Evolutionary conservation across 1,140 invertebrate species (phyloP), one percentile per base, ranked within the genome.

Genomic region (Cyrtorhinus lividipennis): DNA sequence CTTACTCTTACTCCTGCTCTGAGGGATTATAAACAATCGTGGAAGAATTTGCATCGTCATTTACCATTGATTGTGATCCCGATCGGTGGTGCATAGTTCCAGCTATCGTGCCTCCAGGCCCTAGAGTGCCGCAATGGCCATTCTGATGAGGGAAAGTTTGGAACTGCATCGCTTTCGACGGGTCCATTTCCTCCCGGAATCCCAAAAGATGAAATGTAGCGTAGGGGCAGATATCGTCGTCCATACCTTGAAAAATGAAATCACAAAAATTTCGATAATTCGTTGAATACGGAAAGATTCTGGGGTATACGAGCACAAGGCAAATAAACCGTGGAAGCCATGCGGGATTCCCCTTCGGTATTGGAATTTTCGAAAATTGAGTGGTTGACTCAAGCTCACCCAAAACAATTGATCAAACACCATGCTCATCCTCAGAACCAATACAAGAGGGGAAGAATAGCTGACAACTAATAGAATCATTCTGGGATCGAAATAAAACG

Each of bases 101-200:
- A 8, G 48, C 48, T 13, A 53, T 53, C 78, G 79, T 72, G 77
- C 83, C 65, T 72, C 80, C 76, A 59, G 86, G 86, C 67, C 86
- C 86, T 76, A 88, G 83, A 0, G 87, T 89, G 24, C 86, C 87
- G 62, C 85, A 83, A 71, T 84, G 83, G 67, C 82, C 82, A 66
- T 75, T 76, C 69, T 88, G 87, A 73, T 91, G 87, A 0, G 89
- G 89, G 81, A 92, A 90, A 25, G 89, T 92, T 75, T 92, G 86
- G 79, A 88, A 88, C 68, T 88, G 84, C 79, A 85, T 83, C 1
- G 66, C 68, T 76, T 91, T 91, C 72, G 80, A 86, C 18, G 90
- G 89, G 73, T 92, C 90, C 88, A 92, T 92, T 81, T 94, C 90
- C 73, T 94, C 90, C 66, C 90, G 86, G 85, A 94, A 93, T 67